Evolutionary conservation across 2,113 vertebrate genomes (phyloP).

Genomic region (Ophiodon elongatus): DNA sequence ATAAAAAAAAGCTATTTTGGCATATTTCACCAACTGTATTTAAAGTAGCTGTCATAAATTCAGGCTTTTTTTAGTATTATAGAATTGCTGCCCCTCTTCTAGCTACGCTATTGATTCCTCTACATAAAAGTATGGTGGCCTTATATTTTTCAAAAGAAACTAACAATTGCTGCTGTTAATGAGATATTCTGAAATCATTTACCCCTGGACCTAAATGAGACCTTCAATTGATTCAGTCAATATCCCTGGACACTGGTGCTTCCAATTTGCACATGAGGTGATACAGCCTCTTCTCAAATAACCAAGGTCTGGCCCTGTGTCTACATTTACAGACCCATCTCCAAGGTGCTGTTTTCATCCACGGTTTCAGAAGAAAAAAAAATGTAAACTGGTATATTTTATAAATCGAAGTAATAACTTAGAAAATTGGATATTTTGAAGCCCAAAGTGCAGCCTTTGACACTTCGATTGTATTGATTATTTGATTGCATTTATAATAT

Average conservation of each 20-base stretch:
- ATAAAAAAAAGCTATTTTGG: slow-evolving; percentile 12
- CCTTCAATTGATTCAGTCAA: slow-evolving; percentile 39
- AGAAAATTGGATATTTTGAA: neutral
- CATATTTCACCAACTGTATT: slow-evolving; percentile 28
- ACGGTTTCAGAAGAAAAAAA: slow-evolving; percentile 24
- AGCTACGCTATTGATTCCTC: neutral
- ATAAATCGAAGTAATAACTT: neutral
- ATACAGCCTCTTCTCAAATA: slow-evolving; percentile 14
- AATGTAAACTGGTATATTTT: neutral
- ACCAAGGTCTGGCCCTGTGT: slow-evolving; percentile 40
- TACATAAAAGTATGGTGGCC: neutral
- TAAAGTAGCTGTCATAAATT: slow-evolving; percentile 25
- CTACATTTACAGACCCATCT: neutral
- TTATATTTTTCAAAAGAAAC: slow-evolving; percentile 1
- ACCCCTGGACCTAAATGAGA: slow-evolving; percentile 24
- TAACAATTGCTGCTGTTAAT: slow-evolving; percentile 24
- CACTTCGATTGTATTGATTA: neutral
- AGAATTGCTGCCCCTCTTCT: neutral
- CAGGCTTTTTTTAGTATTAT: neutral
- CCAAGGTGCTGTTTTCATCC: slow-evolving; percentile 3
- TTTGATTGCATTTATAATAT: neutral
- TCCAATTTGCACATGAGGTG: slow-evolving; percentile 4
- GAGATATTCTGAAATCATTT: slow-evolving; percentile 43
- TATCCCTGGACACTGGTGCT: slow-evolving; percentile 25
- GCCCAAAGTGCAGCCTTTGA: neutral